Base-by-base conservation (phyloP, 92 coral and sea anemone species). In the Hydrozoanthus gracilis region DNA sequence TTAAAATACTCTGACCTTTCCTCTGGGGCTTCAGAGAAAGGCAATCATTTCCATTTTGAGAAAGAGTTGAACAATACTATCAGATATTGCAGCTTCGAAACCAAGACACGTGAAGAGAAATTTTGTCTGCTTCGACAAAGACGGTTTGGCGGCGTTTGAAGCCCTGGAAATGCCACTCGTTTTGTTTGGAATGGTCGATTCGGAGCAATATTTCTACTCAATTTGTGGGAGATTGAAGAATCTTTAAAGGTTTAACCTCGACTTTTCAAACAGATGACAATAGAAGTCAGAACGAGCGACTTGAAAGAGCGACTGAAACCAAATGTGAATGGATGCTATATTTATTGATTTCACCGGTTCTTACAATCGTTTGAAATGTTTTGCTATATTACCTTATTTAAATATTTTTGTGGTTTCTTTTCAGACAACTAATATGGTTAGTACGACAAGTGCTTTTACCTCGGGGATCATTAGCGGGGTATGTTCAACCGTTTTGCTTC, bases 401-500 rank as follows among this genome's bases (percentile, higher is more conserved):
- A 44, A 44, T 68, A 3, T 49, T 14, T 79, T 47, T 45, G n/a
- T 64, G 27, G 9, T 65, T 65, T 80, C 62, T 16, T 9, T 48
- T 47, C 73, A 80, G 85, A 16, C 85, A 17, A 65, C 15, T 47
- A 80, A 49, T 80, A 80, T 80, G 85, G 85, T 48, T 27, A 65
- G 74, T 44, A 80, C 85, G 1, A 62, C 85, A 12, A 93, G 93
- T 51, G 99, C 98, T 2, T 91, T 96, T 51, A 65, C 92, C 20
- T 95, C 97, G 27, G 99, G 99, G 15, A 87, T 98, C 64, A 89
- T 95, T 65, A 96, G 99, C 88, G 99, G 99, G 13, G 92, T 98
- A 6, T 92, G 91, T 76, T 96, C 99, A 27, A 93, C 99, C 56
- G 82, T 96, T 44, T 82, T 96, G 45, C 91, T 96, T 71, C 99